Evolutionary conservation across 2,797 vertebrate species (phyloP).

Genomic region (Neoniphon sammara): DNA sequence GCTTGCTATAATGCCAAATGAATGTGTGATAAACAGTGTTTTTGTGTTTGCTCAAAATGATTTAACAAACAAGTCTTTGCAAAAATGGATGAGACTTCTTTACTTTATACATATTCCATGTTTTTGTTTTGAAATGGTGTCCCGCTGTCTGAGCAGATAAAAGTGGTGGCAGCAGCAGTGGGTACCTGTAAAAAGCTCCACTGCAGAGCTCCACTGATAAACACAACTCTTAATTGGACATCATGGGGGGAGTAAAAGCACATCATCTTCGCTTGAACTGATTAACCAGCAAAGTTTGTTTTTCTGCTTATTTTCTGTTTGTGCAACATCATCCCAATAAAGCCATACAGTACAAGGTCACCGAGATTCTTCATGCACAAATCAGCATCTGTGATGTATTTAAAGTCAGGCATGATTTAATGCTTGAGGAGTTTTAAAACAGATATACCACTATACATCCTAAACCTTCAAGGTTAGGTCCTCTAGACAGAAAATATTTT

Average conservation of each 20-base stretch:
- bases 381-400: conserved; percentile 63
- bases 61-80: conserved; percentile 74
- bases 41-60: conserved; percentile 70
- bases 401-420: conserved; percentile 51
- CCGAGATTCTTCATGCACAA: conserved; percentile 59
- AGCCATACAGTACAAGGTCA: conserved; percentile 59
- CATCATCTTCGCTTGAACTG: conserved; percentile 70
- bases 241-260: conserved; percentile 70
- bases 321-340: conserved; percentile 40
- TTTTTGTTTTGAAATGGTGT: conserved; percentile 77
- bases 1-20: conserved; percentile 78
- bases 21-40: conserved; percentile 75
- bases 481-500: conserved; percentile 56
- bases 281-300: conserved; percentile 77
- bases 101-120: conserved; percentile 62
- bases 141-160: conserved; percentile 75
- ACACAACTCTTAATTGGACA: conserved; percentile 78
- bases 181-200: conserved; percentile 69
- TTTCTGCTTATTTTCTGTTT: conserved; percentile 65
- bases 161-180: conserved; percentile 65
- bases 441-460: conserved; percentile 46
- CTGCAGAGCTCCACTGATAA: conserved; percentile 69
- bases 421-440: conserved; percentile 42
- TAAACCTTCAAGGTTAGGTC: conserved; percentile 67
- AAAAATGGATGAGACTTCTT: conserved; percentile 57